These are phyloP conservation scores for Zaprionus nigranus DNA, from an alignment of 1,140 invertebrate genomes.

Conservation along the genomic window DNA sequence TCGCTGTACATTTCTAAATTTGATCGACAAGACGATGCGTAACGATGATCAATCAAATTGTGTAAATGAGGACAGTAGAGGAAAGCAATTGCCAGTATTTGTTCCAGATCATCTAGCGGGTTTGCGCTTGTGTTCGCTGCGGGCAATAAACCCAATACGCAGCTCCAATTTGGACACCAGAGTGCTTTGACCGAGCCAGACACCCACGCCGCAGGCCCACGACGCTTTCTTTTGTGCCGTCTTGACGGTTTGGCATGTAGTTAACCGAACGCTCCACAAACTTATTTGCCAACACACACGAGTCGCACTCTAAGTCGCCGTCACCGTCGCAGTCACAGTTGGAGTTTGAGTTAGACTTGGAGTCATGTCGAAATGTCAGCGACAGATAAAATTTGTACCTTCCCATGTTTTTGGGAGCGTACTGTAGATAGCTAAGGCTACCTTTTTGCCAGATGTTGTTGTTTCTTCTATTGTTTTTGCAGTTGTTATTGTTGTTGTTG, in stretches of 20 bases:
- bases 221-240: slow-evolving; percentile 68
- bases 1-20: slow-evolving; percentile 32
- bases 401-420: slow-evolving; percentile 70
- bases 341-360: slow-evolving; percentile 13
- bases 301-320: slow-evolving; percentile 39
- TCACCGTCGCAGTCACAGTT: slow-evolving; percentile 19
- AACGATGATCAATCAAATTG: slow-evolving; percentile 67
- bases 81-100: slow-evolving; percentile 40
- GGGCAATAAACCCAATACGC: slow-evolving; percentile 42
- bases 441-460: slow-evolving; percentile 30
- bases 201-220: slow-evolving; percentile 51
- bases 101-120: slow-evolving; percentile 36
- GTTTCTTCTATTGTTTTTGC: slow-evolving; percentile 26
- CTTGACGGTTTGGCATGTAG: slow-evolving; percentile 47
- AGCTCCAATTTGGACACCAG: slow-evolving; percentile 33
- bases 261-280: slow-evolving; percentile 29
- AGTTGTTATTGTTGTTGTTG: slow-evolving; percentile 28
- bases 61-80: slow-evolving; percentile 55
- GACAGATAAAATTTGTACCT: slow-evolving; percentile 72
- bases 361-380: slow-evolving; percentile 78
- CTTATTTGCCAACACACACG: slow-evolving; percentile 51
- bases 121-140: slow-evolving; percentile 29
- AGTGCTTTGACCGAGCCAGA: slow-evolving; percentile 71
- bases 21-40: slow-evolving; percentile 27
- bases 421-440: slow-evolving; percentile 42